Base-by-base conservation (phyloP, 2,888 invertebrate species). In the Meiosimyza platycephala region DNA sequence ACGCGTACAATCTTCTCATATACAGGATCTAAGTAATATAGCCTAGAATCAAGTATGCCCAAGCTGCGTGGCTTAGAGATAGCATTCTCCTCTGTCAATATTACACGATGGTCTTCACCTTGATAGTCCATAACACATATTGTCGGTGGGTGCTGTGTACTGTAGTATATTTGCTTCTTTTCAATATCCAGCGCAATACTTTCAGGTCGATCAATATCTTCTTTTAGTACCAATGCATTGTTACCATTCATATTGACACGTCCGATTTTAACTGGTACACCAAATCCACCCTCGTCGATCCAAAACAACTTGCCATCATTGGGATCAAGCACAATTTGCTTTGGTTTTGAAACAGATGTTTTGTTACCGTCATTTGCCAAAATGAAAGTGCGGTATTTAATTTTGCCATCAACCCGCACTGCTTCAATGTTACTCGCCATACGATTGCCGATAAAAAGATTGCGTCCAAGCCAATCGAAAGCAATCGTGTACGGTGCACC, bases 401-500 rank as follows among this genome's bases (percentile, higher is more conserved):
- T 89, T 84, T 95, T 94, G 0, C 96, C 95, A 82, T 96, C 96
- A 1, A 95, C 92, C 77, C 94, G 91, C 0, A 97, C 90, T 1
- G 96, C 92, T 88, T 98, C 97, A 76, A 99, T 94, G 78, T 96
- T 97, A 71, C 96, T 95, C 1, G 96, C 95, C 3, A 93, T 90
- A 52, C 93, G 91, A 83, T 98, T 98, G 40, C 96, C 97, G 85
- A 98, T 93, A 85, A 94, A 98, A 51, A 99, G 86, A 88, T 99
- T 99, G 71, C 97, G 90, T 5, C 98, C 98, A 28, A 98, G 89
- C 98, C 99, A 99, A 85, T 99, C 99, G 82, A 98, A 95, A 0
- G 98, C 98, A 55, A 99, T 91, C 0, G 95, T 92, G 51, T 95
- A 94, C 0, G 98, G 95, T 0, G 96, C 93, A 0, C 98, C 97